phyloP scores from a whole-genome alignment of 2,797 vertebrate species.

The Numenius phaeopus region DNA sequence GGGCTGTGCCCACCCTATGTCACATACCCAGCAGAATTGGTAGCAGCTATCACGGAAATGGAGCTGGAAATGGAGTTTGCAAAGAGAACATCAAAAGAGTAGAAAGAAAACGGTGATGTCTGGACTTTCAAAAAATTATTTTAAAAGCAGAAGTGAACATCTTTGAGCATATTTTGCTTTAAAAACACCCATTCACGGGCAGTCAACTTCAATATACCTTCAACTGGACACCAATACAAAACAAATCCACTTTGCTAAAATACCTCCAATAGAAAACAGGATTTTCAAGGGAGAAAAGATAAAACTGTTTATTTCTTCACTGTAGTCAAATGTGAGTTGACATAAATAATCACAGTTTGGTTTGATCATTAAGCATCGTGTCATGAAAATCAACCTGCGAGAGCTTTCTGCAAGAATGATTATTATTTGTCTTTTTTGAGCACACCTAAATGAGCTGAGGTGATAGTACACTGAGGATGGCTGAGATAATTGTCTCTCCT shows the following conservation, averaged over 20 bases:
- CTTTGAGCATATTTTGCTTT: not conserved
- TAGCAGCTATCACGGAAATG: not conserved
- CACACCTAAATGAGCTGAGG: conserved; percentile 50
- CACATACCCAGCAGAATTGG: accelerated
- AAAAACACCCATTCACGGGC: not conserved
- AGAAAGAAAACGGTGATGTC: not conserved
- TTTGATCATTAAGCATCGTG: conserved; percentile 53
- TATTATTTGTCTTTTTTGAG: conserved; percentile 60
- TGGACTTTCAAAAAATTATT: not conserved
- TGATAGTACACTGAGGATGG: not conserved
- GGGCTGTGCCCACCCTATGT: accelerated
- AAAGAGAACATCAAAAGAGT: not conserved
- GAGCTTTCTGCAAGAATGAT: conserved; percentile 58
- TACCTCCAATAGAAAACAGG: not conserved
- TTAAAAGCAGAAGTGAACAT: not conserved
- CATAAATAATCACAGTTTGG: conserved; percentile 58
- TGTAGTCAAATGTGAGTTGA: conserved; percentile 35
- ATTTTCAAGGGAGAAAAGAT: conserved; percentile 2
- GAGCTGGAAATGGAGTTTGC: not conserved
- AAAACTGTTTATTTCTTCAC: conserved; percentile 40
- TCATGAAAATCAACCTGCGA: conserved; percentile 53
- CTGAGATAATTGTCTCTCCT: conserved; percentile 50
- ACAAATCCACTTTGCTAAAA: not conserved
- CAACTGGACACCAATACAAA: not conserved
- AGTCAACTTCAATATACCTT: not conserved